Base-by-base conservation (phyloP, 2,113 vertebrate genomes). In the Larimichthys polyactis region DNA sequence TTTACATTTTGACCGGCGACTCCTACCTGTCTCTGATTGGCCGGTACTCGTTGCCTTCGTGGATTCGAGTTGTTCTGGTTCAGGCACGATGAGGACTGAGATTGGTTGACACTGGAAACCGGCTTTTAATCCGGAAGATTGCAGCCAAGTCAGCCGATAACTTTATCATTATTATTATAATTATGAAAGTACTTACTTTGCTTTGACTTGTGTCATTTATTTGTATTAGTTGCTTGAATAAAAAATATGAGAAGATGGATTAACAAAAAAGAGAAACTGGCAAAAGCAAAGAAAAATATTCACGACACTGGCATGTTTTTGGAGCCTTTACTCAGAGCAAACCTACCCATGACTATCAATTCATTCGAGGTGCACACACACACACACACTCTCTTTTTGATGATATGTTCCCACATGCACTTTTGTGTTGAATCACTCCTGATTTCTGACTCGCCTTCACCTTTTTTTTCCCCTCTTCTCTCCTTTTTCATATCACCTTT, bases 351-450 rank as follows among this genome's bases (percentile, higher is more conserved):
- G 75, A 54, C 72, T 73, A 80, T 71, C 81, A 60, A 24, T 51
- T 62, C 46, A 2, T 27, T 63, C 40, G 22, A 62, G 51, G 22
- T 44, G 16, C 24, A 48, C 71, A 19, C 63, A 66, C 59, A 68
- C 55, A 65, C 49, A 71, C 66, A 65, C 66, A 59, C 22, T 19
- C 12, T 75, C 58, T 74, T 83, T 86, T 78, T 85, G 75, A 87
- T 78, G 70, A 63, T 78, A 60, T 40, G 46, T 69, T 80, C 58
- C 63, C 68, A 27, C 73, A 52, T 85, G 81, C 78, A 70, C 81
- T 81, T 88, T 87, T 67, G 70, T 84, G 67, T 84, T 51, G 62
- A 79, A 82, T 81, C 74, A 55, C 71, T 70, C 40, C 22, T 81
- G 62, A 85, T 84, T 86, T 86, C 73, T 71, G n/a, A 69, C 78